Base-by-base conservation (phyloP, 2,113 vertebrate genomes). In the Pachypanchax playfairii region DNA sequence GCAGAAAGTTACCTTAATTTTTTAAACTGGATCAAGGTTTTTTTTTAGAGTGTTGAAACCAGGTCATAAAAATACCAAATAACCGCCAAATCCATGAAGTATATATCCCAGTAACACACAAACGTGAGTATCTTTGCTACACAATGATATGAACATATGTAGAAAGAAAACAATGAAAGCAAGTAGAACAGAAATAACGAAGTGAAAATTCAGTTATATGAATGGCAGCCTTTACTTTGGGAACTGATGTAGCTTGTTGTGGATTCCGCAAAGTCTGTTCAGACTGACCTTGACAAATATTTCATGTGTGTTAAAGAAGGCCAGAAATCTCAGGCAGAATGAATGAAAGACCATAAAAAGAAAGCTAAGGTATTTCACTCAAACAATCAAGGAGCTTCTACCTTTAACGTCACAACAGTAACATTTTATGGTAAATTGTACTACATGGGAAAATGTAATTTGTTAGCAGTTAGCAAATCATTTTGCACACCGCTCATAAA, bases 281-380 rank as follows among this genome's bases (percentile, higher is more conserved):
- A 80, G 64, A 70, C 78, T 73, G 73, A 85, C 76, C 79, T 77
- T 77, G 72, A 88, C 90, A 70, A 90, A 90, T 91, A 89, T 91
- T 91, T 88, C 85, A 90, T 77, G 61, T 79, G 75, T 63, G 76
- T 73, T 73, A 86, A 90, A 88, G 77, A 87, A 87, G 90, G 88
- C 77, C 87, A 86, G 65, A 64, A 55, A 76, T 43, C 53, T 64
- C 56, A 29, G n/a, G n/a, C n/a, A n/a, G 36, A 10, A 35, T 15
- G 54, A 60, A 49, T 36, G 42, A 70, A 56, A 25, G 43, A 15
- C 43, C 51, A 20, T 42, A 59, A 18, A 60, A 64, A 67, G 55
- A 68, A 35, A 44, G 66, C 24, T 4, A 0, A 6, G 17, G 39
- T 47, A 33, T 2, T 50, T 31, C 44, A 33, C 8, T 46, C 35